Base-by-base conservation (phyloP, 2,113 vertebrate genomes). In the Atrichornis clamosus region DNA sequence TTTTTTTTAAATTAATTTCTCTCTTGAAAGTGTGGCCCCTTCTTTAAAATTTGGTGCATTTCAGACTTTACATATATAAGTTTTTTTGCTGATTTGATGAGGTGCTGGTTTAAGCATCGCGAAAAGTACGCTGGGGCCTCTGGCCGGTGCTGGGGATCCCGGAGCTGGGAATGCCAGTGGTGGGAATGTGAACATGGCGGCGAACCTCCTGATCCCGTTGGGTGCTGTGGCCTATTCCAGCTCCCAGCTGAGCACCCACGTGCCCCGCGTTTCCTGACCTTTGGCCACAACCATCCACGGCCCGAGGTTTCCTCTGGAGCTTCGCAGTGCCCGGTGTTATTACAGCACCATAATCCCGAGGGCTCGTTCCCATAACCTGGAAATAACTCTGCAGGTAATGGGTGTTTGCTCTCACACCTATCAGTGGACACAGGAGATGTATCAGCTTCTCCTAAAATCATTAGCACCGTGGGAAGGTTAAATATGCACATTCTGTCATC, bases 401-500 rank as follows among this genome's bases (percentile, higher is more conserved):
- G 73, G 72, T 60, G 72, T 55, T 84, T 72, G 85, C 52, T 86
- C 79, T 64, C 11, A 6, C 14, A 28, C 44, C 56, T 53, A 28
- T 87, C 39, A 15, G 68, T 0, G 0, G 74, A 69, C 89, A 59
- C 3, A 16, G 77, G 41, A 11, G 23, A 68, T 84, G 14, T 18
- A 69, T 96, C 67, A 35, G 65, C 47, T 92, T 73, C 91, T 87
- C 90, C 88, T 93, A 17, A 93, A 94, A 95, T 84, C 87, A 62
- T 76, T 35, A 84, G 83, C 37, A 18, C 15, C 49, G 16, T 7
- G 47, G 58, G 89, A 15, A 97, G 94, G 92, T 96, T 96, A 94
- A 95, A 93, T 90, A 93, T 91, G 88, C 89, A 80, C 95, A 67
- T 97, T 91, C n/a, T 68, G 70, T 97, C 96, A 93, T 76, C 84